Evolutionary conservation across 1,140 invertebrate species (phyloP).

Genomic region (Hylaeus anthracinus): DNA sequence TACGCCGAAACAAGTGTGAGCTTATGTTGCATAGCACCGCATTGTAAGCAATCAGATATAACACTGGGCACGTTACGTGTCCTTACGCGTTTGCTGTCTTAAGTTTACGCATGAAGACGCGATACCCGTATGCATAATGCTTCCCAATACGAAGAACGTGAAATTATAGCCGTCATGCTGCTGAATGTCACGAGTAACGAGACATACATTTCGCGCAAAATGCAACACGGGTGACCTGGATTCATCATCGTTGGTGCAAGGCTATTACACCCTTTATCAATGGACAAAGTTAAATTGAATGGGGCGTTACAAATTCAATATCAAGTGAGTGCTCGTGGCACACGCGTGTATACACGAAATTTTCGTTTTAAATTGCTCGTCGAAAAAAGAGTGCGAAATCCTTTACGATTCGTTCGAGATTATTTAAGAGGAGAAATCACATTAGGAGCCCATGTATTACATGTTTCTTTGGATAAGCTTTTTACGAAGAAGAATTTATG

Average conservation of each 20-base stretch:
- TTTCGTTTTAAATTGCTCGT: background rate
- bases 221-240: slow-evolving; percentile 52
- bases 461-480: no score
- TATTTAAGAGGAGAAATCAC: no score
- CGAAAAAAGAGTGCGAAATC: no score
- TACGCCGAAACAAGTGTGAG: slow-evolving; percentile 13
- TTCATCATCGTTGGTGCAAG: slow-evolving; percentile 36
- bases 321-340: no score
- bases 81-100: slow-evolving; percentile 13
- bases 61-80: slow-evolving; percentile 14
- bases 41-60: slow-evolving; percentile 45
- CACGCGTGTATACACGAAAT: background rate
- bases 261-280: slow-evolving; percentile 34
- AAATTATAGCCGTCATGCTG: slow-evolving; percentile 7
- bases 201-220: slow-evolving; percentile 25
- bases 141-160: background rate
- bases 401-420: no score
- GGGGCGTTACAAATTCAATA: background rate
- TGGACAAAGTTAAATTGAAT: background rate
- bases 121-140: background rate
- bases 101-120: slow-evolving; percentile 15
- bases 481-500: no score
- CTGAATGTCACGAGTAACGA: slow-evolving; percentile 21
- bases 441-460: no score
- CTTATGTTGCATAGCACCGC: slow-evolving; percentile 5